Evolutionary conservation across 2,797 vertebrate species (phyloP).

Genomic region (Gambelia wislizenii): DNA sequence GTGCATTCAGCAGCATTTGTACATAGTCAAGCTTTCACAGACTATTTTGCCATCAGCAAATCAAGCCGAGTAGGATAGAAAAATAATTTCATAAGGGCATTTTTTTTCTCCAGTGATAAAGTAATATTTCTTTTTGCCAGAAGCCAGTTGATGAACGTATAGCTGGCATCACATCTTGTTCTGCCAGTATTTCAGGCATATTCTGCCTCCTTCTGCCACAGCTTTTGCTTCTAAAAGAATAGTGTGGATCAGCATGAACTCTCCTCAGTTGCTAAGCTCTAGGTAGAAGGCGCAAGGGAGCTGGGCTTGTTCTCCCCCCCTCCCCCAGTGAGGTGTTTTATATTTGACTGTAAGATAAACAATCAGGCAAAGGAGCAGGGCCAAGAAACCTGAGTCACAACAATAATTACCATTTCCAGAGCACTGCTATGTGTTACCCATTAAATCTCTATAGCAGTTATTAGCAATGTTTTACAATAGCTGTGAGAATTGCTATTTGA

Average conservation of each 20-base stretch:
- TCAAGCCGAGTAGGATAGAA: background rate
- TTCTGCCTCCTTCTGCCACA: background rate
- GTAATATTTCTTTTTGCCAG: background rate
- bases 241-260: background rate
- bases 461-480: constrained; percentile 86
- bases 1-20: background rate
- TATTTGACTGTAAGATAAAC: constrained; percentile 47
- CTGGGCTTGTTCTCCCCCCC: background rate
- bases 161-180: background rate
- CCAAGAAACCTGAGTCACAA: constrained; percentile 63
- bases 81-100: background rate
- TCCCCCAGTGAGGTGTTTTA: background rate
- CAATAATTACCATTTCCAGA: constrained; percentile 67
- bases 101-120: background rate
- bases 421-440: constrained; percentile 79
- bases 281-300: background rate
- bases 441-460: constrained; percentile 81
- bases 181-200: background rate
- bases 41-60: background rate
- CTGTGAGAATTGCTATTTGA: constrained; percentile 84
- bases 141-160: background rate
- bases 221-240: background rate
- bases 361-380: constrained; percentile 42
- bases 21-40: background rate
- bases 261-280: background rate